Percentiles rank a stretch among this genome's conserved stretches.
Conservation (phyloP, 2,113 vertebrate species). For the Grammomys surdaster region DNA sequence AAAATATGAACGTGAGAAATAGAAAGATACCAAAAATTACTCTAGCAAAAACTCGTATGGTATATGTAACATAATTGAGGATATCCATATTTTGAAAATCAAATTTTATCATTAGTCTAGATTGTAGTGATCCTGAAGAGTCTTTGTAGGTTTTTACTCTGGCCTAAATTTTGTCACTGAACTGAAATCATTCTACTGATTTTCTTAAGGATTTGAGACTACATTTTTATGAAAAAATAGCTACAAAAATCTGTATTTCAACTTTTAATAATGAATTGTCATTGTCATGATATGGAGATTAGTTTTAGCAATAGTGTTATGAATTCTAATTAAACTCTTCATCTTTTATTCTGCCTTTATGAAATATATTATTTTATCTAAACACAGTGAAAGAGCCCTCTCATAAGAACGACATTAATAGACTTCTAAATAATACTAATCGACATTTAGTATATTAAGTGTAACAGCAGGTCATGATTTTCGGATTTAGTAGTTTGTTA, state of each 20-base stretch:
- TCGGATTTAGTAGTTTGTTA: neutral
- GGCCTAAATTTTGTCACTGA: neutral
- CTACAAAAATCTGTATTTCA: constrained; percentile 24
- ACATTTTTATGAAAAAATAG: neutral
- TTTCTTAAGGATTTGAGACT: neutral
- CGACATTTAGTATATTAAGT: neutral
- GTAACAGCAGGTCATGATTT: neutral
- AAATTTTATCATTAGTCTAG: neutral
- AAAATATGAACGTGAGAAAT: neutral
- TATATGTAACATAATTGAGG: neutral
- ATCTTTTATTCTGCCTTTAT: neutral
- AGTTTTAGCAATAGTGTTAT: neutral
- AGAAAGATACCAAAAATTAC: neutral
- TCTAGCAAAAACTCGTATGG: neutral
- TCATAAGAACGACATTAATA: neutral
- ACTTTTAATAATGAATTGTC: neutral
- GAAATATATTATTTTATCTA: neutral
- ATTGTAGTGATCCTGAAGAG: neutral
- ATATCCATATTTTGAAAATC: neutral
- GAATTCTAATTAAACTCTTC: neutral
- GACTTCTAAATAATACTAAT: neutral
- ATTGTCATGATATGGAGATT: neutral
- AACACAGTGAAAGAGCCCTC: neutral
- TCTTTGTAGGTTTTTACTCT: neutral
- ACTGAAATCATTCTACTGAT: neutral